These are phyloP conservation scores for Hiodon alosoides DNA, from an alignment of 2,113 vertebrate genomes.

Conservation along the genomic window DNA sequence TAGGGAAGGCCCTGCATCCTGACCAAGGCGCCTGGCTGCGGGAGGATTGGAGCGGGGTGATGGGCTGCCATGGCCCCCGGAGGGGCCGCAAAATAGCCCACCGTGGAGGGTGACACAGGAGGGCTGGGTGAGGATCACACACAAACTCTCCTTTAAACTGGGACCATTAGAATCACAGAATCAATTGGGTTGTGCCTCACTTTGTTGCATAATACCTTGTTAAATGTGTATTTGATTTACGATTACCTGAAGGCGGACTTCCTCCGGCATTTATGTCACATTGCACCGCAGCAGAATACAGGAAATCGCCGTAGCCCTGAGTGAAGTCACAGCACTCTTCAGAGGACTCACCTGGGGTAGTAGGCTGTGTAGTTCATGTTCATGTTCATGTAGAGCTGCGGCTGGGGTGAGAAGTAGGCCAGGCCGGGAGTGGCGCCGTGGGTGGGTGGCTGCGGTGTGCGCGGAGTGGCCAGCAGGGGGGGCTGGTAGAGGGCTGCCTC, in stretches of 20 bases:
- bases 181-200: too few species aligned
- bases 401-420: constrained; percentile 85
- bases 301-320: too few species aligned
- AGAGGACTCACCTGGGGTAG: constrained; percentile 81
- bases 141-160: neutral
- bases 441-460: constrained; percentile 63
- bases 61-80: constrained; percentile 69
- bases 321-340: neutral
- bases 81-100: constrained; percentile 85
- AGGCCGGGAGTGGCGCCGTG: constrained; percentile 70
- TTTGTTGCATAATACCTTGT: too few species aligned
- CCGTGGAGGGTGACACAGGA: constrained; percentile 86
- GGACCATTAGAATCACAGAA: neutral
- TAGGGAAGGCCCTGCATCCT: constrained; percentile 96
- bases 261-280: too few species aligned
- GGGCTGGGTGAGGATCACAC: constrained; percentile 61
- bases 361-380: constrained; percentile 96
- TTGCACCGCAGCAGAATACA: too few species aligned
- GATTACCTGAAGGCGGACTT: too few species aligned
- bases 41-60: constrained; percentile 61
- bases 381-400: constrained; percentile 82
- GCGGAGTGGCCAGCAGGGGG: constrained; percentile 76
- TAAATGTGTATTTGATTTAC: too few species aligned
- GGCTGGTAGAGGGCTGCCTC: constrained; percentile 85
- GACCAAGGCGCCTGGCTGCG: constrained; percentile 81